Conservation (phyloP, 64 coral and sea anemone species). For the Pocillopora damicornis region DNA sequence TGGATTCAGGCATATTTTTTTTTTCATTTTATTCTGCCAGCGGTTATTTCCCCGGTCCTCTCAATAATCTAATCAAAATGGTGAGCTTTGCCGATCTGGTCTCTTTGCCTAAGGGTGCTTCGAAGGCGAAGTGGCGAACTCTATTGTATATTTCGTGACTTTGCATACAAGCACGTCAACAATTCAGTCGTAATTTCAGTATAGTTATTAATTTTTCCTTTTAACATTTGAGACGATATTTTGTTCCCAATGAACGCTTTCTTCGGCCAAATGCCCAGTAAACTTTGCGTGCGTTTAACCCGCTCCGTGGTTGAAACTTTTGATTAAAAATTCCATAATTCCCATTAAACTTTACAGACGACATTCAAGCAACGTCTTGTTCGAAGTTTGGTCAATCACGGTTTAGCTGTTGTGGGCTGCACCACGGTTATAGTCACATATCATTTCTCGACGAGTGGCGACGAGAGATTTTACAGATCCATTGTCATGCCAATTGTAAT, state of each 20-base stretch:
- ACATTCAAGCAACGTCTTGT: slow-evolving; percentile 7
- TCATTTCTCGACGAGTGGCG: slow-evolving; percentile 71
- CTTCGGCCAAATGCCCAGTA: no score
- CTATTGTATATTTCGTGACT: no score
- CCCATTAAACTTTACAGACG: neutral
- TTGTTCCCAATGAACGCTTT: no score
- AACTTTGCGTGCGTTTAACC: no score
- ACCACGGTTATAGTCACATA: slow-evolving; percentile 45
- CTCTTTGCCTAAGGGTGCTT: neutral
- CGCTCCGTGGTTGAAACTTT: neutral
- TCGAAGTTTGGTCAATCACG: slow-evolving; percentile 62
- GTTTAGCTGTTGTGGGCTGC: slow-evolving; percentile 51
- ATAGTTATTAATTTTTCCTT: no score
- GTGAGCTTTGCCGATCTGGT: neutral
- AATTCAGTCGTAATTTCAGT: no score
- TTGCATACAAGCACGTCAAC: no score
- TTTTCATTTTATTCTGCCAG: neutral
- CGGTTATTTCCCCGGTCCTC: neutral
- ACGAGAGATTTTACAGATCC: slow-evolving; percentile 77
- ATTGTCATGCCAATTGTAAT: slow-evolving; percentile 71
- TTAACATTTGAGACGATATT: no score
- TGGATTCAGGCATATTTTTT: neutral
- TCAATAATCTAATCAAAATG: neutral
- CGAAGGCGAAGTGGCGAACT: no score
- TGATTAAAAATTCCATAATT: neutral